These are phyloP conservation scores for Thera britannica DNA, from an alignment of 2,888 invertebrate species.

Conservation along the genomic window DNA sequence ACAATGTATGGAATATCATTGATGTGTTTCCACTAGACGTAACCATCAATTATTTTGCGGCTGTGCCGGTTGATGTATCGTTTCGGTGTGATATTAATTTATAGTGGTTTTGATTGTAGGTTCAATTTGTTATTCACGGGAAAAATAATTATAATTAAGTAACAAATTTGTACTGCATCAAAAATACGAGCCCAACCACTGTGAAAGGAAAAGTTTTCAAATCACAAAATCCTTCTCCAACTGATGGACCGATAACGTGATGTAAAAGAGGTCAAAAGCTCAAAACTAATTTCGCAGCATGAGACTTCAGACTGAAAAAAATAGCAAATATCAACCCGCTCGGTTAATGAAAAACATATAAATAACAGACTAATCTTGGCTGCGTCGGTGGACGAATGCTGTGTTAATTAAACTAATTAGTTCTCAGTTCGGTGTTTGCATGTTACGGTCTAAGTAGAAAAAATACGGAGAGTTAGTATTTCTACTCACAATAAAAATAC, in stretches of 20 bases:
- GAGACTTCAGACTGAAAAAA: no score
- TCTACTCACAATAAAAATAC: neutral
- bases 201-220: no score
- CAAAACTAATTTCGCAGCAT: no score
- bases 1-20: slow-evolving; percentile 30
- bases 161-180: neutral
- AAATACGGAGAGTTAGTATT: neutral
- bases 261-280: neutral
- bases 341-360: slow-evolving; percentile 22
- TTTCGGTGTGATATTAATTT: slow-evolving; percentile 28
- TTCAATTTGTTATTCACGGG: neutral
- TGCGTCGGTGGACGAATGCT: slow-evolving; percentile 18
- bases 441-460: neutral
- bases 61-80: slow-evolving; percentile 18
- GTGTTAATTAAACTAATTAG: slow-evolving; percentile 35
- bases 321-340: slow-evolving; percentile 1
- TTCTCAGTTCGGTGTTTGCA: slow-evolving; percentile 17
- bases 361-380: slow-evolving; percentile 22
- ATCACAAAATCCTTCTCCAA: no score
- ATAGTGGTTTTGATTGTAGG: slow-evolving; percentile 13
- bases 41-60: slow-evolving; percentile 27
- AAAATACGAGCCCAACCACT: neutral
- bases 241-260: neutral
- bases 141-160: no score
- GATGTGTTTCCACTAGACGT: slow-evolving; percentile 25